Evolutionary conservation across 2,113 vertebrate species (phyloP).

Genomic region (Ageneiosus marmoratus): DNA sequence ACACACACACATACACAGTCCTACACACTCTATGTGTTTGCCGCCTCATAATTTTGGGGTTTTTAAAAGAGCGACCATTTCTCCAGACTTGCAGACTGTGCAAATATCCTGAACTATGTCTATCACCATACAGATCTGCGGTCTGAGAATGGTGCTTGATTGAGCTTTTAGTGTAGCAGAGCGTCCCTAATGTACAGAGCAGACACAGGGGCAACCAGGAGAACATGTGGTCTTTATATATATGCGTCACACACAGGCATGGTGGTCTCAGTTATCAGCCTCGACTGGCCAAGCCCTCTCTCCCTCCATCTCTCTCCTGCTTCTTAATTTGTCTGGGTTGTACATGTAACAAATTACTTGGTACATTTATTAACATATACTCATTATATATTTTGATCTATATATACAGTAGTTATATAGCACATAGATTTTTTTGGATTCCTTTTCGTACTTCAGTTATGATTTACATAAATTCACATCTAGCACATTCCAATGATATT

Average conservation of each 20-base stretch:
- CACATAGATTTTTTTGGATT: background rate
- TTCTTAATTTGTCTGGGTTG: background rate
- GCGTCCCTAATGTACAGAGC: conserved; percentile 59
- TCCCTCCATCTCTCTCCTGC: conserved; percentile 8
- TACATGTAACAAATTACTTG: background rate
- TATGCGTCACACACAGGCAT: conserved; percentile 49
- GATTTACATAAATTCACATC: background rate
- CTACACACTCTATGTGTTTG: conserved; percentile 43
- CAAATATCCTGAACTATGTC: conserved; percentile 59
- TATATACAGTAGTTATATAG: background rate
- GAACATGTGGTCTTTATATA: conserved; percentile 51
- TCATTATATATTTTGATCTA: background rate
- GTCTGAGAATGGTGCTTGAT: conserved; percentile 53
- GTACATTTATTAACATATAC: background rate
- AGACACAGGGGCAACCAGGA: conserved; percentile 59
- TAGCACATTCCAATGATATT: too few relatives aligned
- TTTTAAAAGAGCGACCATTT: conserved; percentile 47
- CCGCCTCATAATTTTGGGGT: conserved; percentile 44
- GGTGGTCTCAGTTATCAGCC: conserved; percentile 56
- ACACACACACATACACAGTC: conserved; percentile 30
- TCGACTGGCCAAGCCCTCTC: conserved; percentile 31
- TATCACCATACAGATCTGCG: conserved; percentile 63
- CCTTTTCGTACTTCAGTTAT: background rate
- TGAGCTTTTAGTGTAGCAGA: conserved; percentile 56
- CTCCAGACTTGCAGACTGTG: conserved; percentile 61